Evolutionary conservation across 1,140 invertebrate genomes (phyloP).

Genomic region (Cephus cinctus): DNA sequence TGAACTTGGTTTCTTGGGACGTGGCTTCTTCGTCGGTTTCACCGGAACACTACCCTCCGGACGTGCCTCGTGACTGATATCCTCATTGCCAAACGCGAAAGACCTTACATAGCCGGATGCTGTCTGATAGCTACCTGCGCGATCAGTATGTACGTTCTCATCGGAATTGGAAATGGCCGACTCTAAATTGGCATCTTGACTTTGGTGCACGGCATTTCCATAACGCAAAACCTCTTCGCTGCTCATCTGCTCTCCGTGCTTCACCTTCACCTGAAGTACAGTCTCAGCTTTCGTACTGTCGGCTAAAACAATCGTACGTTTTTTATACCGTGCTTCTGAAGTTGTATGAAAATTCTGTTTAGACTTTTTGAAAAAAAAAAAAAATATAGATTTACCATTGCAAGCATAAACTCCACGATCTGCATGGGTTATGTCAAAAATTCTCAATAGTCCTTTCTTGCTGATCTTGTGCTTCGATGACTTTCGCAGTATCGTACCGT

Average conservation of each 20-base stretch:
- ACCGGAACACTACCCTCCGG: conserved; percentile 30
- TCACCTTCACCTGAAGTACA: conserved; percentile 69
- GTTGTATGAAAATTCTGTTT: no score
- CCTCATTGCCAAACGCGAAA: conserved; percentile 53
- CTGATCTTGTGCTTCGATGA: conserved; percentile 80
- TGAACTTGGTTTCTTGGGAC: conserved; percentile 38
- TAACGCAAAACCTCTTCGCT: conserved; percentile 69
- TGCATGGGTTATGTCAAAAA: conserved; percentile 71
- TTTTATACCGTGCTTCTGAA: no score
- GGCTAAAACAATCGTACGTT: conserved; percentile 53
- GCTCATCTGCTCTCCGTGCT: conserved; percentile 73
- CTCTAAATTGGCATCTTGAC: conserved; percentile 43
- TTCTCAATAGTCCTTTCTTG: conserved; percentile 82
- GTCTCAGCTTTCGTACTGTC: conserved; percentile 73
- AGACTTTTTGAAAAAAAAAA: no score
- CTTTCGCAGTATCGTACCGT: conserved; percentile 69
- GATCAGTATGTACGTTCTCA: conserved; percentile 47
- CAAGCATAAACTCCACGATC: conserved; percentile 85
- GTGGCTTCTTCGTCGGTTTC: conserved; percentile 41
- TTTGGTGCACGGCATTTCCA: conserved; percentile 48
- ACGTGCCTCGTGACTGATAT: conserved; percentile 61
- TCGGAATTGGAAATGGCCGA: conserved; percentile 45
- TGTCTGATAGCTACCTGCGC: conserved; percentile 42
- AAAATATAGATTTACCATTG: no score
- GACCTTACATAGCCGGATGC: conserved; percentile 41